These are phyloP conservation scores for Homalodisca vitripennis DNA, from an alignment of 1,140 invertebrate species.

Conservation along the genomic window DNA sequence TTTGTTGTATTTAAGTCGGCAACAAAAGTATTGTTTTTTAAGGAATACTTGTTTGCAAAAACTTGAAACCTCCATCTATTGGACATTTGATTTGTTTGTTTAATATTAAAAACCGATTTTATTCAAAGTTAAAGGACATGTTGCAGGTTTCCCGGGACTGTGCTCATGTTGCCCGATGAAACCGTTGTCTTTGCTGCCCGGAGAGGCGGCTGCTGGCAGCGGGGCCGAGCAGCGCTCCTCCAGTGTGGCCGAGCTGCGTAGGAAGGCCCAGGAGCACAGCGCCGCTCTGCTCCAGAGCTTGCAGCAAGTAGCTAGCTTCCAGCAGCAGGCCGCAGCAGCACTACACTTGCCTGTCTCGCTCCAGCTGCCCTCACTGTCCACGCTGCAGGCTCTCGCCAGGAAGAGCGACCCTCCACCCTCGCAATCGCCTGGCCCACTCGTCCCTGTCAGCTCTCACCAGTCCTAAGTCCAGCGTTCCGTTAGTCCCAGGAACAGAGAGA, in stretches of 20 bases:
- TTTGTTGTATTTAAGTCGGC: too few relatives aligned
- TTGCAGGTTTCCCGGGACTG: conserved; percentile 63
- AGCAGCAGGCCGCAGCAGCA: conserved; percentile 48
- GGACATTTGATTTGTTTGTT: too few relatives aligned
- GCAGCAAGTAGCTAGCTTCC: conserved; percentile 55
- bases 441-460: background rate
- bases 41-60: too few relatives aligned
- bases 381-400: conserved; percentile 42
- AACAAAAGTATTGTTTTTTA: too few relatives aligned
- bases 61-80: too few relatives aligned
- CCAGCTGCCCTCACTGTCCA: conserved; percentile 54
- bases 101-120: too few relatives aligned
- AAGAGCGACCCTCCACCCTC: conserved; percentile 33
- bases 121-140: too few relatives aligned
- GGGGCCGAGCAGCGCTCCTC: conserved; percentile 62
- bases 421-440: background rate
- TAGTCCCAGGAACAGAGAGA: background rate
- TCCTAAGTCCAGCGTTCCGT: background rate
- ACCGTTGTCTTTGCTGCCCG: conserved; percentile 46
- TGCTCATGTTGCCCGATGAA: conserved; percentile 77
- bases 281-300: conserved; percentile 76
- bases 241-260: conserved; percentile 80
- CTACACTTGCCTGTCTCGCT: conserved; percentile 43
- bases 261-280: conserved; percentile 89
- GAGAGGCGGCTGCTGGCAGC: conserved; percentile 41